Evolutionary conservation across 2,797 vertebrate genomes (phyloP).

Genomic region (Coilia nasus): DNA sequence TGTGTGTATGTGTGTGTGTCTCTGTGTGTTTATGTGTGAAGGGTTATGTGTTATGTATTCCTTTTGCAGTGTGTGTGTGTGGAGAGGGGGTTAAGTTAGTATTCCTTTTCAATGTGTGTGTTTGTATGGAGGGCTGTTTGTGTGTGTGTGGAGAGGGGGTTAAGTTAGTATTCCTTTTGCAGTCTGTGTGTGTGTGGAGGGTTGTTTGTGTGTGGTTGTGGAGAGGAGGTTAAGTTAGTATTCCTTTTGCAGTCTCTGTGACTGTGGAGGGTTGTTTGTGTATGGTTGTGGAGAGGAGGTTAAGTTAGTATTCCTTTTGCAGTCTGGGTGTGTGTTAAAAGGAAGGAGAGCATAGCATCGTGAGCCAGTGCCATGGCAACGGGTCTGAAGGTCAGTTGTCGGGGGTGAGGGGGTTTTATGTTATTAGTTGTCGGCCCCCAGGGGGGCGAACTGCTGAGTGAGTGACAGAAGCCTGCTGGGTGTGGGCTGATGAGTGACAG

Average conservation of each 20-base stretch:
- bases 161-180: too few relatives aligned
- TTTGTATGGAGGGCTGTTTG: not conserved
- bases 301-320: too few relatives aligned
- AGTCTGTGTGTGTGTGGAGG: too few relatives aligned
- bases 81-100: too few relatives aligned
- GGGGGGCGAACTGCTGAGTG: conserved; percentile 59
- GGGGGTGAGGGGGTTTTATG: conserved; percentile 49
- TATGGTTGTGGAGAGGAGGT: not conserved
- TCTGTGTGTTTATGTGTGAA: not conserved
- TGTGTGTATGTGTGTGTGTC: not conserved
- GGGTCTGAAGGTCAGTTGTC: conserved; percentile 35
- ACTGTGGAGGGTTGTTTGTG: not conserved
- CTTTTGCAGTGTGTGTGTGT: too few relatives aligned
- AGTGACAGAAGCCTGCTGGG: conserved; percentile 60
- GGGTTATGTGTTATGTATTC: too few relatives aligned
- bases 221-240: too few relatives aligned
- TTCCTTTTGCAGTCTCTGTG: too few relatives aligned
- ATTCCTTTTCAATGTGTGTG: too few relatives aligned
- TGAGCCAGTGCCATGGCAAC: conserved; percentile 59
- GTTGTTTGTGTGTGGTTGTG: not conserved
- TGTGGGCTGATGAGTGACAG: conserved; percentile 49
- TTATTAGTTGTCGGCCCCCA: conserved; percentile 49
- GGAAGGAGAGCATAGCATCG: conserved; percentile 32
- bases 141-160: not conserved
- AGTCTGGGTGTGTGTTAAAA: conserved; percentile 32